phyloP scores from a whole-genome alignment of 2,797 vertebrate genomes.

The Rhinichthys osculus region DNA sequence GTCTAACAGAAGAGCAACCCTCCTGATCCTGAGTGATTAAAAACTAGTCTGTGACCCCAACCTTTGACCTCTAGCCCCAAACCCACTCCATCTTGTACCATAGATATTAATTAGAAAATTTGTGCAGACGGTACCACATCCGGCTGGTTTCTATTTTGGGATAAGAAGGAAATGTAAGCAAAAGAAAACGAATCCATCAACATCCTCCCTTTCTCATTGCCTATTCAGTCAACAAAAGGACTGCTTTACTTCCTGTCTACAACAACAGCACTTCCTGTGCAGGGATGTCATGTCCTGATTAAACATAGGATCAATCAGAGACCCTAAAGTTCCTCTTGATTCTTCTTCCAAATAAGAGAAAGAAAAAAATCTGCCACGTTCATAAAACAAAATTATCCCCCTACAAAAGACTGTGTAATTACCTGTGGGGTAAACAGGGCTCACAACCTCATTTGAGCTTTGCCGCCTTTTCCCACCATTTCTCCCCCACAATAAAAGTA shows the following conservation, averaged over 20 bases:
- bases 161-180: constrained; percentile 61
- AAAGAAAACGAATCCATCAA: constrained; percentile 72
- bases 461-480: not conserved
- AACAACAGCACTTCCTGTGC: constrained; percentile 84
- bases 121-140: constrained; percentile 85
- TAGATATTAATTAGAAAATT: constrained; percentile 96
- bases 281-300: not conserved
- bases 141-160: constrained; percentile 74
- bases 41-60: constrained; percentile 93
- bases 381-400: constrained; percentile 68
- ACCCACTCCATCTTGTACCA: constrained; percentile 91
- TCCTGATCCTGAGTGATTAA: constrained; percentile 90
- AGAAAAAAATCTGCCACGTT: constrained; percentile 61
- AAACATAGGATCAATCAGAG: constrained; percentile 3
- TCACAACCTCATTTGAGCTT: constrained; percentile 42
- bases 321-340: constrained; percentile 30
- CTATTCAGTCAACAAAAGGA: constrained; percentile 80
- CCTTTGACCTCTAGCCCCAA: constrained; percentile 91
- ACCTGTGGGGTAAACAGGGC: constrained; percentile 71
- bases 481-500: constrained; percentile 81
- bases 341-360: constrained; percentile 50
- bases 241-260: constrained; percentile 86
- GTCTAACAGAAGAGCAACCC: constrained; percentile 72
- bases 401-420: constrained; percentile 62
- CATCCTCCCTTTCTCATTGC: constrained; percentile 67